Percentiles rank a stretch among this genome's conserved stretches.
Evolutionary conservation across 2,113 vertebrate genomes (phyloP).

Genomic region (Apodemus speciosus): DNA sequence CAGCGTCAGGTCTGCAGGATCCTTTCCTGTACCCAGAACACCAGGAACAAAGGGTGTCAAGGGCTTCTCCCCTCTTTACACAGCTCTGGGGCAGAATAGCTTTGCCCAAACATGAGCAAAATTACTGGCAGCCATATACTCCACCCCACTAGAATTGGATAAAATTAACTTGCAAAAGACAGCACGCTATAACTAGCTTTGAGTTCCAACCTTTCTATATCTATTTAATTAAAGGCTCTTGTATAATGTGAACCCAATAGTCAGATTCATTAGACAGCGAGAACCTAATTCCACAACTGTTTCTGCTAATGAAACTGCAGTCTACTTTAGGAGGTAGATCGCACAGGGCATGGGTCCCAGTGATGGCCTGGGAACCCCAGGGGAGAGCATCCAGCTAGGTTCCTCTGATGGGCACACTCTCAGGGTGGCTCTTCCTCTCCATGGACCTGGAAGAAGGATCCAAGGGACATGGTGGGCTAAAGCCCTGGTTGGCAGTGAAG

Average conservation of each 20-base stretch:
- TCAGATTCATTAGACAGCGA: conserved; percentile 80
- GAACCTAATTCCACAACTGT: conserved; percentile 74
- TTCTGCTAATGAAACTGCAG: conserved; percentile 72
- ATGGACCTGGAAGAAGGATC: background rate
- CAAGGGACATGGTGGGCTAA: background rate
- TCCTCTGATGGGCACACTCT: accelerated
- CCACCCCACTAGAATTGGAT: conserved; percentile 56
- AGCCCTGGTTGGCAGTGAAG: background rate
- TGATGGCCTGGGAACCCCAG: background rate
- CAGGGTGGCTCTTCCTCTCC: background rate
- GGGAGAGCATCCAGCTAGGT: background rate
- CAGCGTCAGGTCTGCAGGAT: background rate
- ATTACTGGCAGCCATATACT: conserved; percentile 11
- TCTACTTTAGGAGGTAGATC: background rate
- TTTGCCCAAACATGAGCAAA: conserved; percentile 60
- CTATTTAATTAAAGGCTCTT: conserved; percentile 83
- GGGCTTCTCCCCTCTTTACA: background rate
- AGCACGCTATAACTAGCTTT: conserved; percentile 59
- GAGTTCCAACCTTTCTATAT: conserved; percentile 70
- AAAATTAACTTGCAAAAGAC: conserved; percentile 67
- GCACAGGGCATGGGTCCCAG: background rate
- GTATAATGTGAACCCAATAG: conserved; percentile 78
- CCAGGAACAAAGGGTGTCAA: background rate
- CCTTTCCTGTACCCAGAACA: background rate
- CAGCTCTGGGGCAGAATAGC: background rate